Conservation (phyloP, 2,888 invertebrate species). For the Eudemis profundana region DNA sequence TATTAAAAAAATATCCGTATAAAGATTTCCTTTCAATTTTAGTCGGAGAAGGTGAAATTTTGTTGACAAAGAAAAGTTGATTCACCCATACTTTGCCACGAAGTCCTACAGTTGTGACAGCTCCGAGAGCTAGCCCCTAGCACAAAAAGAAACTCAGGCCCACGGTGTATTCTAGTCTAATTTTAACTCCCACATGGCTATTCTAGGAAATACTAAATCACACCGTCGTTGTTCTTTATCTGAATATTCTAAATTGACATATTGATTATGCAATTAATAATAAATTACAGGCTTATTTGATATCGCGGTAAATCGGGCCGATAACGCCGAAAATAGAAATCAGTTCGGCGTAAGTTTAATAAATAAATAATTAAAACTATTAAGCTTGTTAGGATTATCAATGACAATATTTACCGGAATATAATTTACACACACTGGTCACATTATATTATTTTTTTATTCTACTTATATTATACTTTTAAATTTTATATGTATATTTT, state of each 20-base stretch:
- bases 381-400: too few relatives aligned
- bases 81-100: too few relatives aligned
- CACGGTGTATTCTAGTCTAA: neutral
- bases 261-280: constrained; percentile 29
- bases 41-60: too few relatives aligned
- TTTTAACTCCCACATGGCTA: neutral
- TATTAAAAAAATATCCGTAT: too few relatives aligned
- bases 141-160: neutral
- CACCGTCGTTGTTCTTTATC: constrained; percentile 6
- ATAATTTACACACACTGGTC: too few relatives aligned
- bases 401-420: too few relatives aligned
- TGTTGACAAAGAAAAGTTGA: too few relatives aligned
- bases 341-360: constrained; percentile 3
- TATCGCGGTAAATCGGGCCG: constrained; percentile 11
- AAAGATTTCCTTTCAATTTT: too few relatives aligned
- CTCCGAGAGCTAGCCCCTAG: neutral
- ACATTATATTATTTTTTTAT: too few relatives aligned
- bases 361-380: constrained; percentile 1
- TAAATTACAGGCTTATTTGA: constrained; percentile 11
- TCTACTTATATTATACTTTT: too few relatives aligned
- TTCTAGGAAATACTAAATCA: constrained; percentile 16
- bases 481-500: too few relatives aligned
- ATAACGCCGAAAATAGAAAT: constrained; percentile 18
- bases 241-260: constrained; percentile 14
- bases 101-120: neutral